phyloP scores from a whole-genome alignment of 2,888 invertebrate species.

The Nomada ferruginata region DNA sequence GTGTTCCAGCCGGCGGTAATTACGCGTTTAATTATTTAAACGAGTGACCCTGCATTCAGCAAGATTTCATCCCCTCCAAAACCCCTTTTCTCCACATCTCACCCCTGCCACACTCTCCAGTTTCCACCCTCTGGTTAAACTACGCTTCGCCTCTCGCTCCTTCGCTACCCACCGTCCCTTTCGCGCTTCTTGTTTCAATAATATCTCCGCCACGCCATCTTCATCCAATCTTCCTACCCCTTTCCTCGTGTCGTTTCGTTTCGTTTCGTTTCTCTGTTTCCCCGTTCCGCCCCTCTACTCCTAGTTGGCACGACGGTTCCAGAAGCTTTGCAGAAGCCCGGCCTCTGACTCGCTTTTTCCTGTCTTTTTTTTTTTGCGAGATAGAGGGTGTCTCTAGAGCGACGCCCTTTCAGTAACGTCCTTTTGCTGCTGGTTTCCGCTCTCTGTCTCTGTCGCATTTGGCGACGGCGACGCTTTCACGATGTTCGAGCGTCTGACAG shows the following conservation, averaged over 20 bases:
- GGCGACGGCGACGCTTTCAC: constrained; percentile 15
- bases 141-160: constrained; percentile 4
- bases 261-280: constrained; percentile 5
- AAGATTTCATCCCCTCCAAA: constrained; percentile 65
- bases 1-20: constrained; percentile 77
- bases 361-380: constrained; percentile 5
- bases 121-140: constrained; percentile 17
- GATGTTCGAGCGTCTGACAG: constrained; percentile 21
- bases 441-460: constrained; percentile 36
- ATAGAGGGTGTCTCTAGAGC: constrained; percentile 1
- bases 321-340: background rate
- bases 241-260: background rate
- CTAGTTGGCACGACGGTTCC: background rate
- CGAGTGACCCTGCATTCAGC: constrained; percentile 79
- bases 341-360: constrained; percentile 32
- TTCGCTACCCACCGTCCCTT: constrained; percentile 13
- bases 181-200: constrained; percentile 18
- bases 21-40: constrained; percentile 82
- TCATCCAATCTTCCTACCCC: constrained; percentile 40
- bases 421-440: constrained; percentile 22
- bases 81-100: background rate
- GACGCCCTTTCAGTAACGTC: constrained; percentile 30
- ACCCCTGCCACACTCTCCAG: background rate
- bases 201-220: constrained; percentile 28
- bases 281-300: background rate